phyloP scores from a whole-genome alignment of 2,888 invertebrate genomes.

The Plebejus anna region DNA sequence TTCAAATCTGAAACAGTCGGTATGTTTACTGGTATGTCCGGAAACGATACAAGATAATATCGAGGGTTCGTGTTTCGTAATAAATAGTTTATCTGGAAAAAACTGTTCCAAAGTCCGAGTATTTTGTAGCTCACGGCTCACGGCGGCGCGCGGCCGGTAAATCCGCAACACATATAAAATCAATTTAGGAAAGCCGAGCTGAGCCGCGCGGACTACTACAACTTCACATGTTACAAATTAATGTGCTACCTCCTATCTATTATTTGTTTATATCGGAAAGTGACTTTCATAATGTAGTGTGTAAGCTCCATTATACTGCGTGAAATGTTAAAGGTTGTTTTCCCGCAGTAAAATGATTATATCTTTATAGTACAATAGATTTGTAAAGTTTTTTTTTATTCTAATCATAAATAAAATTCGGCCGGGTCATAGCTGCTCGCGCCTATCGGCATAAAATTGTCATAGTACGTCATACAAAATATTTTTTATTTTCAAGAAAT shows the following conservation, averaged over 20 bases:
- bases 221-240: conserved; percentile 52
- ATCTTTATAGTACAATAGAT: too few relatives aligned
- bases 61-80: conserved; percentile 33
- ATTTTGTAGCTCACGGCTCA: conserved; percentile 48
- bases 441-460: too few relatives aligned
- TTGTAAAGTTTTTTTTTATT: too few relatives aligned
- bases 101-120: conserved; percentile 55
- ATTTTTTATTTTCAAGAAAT: too few relatives aligned
- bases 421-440: too few relatives aligned
- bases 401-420: too few relatives aligned
- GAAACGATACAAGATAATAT: conserved; percentile 31
- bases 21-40: not conserved
- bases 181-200: conserved; percentile 75
- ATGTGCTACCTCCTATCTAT: not conserved
- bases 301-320: too few relatives aligned
- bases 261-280: not conserved
- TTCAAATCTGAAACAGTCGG: conserved; percentile 1
- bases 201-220: conserved; percentile 64
- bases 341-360: too few relatives aligned
- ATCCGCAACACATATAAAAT: conserved; percentile 75
- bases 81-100: conserved; percentile 43
- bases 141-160: conserved; percentile 51
- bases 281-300: not conserved
- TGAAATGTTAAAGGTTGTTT: too few relatives aligned
- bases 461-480: too few relatives aligned